Evolutionary conservation across 2,888 invertebrate species (phyloP).

Genomic region (Candidula unifasciata): DNA sequence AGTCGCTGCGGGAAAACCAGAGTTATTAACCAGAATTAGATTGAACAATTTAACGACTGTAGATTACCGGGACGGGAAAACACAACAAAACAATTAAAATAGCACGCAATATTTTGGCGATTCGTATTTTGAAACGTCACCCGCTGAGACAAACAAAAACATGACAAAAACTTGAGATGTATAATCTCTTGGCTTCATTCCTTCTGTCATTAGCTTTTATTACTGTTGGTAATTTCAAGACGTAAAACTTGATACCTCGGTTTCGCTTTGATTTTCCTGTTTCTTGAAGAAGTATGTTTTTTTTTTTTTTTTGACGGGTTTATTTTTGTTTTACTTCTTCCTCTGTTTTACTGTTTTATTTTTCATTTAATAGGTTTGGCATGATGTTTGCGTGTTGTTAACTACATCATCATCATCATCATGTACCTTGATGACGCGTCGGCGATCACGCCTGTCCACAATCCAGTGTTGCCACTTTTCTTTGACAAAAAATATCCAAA

Average conservation of each 20-base stretch:
- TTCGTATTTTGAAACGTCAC: neutral
- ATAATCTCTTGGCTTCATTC: slow-evolving; percentile 1
- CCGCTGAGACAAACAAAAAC: neutral
- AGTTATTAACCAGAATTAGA: neutral
- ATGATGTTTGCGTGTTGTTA: too few relatives aligned
- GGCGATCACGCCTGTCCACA: too few relatives aligned
- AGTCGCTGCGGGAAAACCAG: neutral
- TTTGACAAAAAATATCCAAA: too few relatives aligned
- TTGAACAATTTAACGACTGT: neutral
- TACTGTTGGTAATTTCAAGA: neutral
- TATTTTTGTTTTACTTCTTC: neutral
- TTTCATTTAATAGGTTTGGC: too few relatives aligned
- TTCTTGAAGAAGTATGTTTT: neutral
- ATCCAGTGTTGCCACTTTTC: too few relatives aligned
- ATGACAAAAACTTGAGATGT: neutral
- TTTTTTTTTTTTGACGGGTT: neutral
- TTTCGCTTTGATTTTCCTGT: neutral
- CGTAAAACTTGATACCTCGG: slow-evolving; percentile 13
- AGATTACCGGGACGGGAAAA: neutral
- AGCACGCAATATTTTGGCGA: neutral
- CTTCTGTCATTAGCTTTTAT: neutral
- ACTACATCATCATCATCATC: too few relatives aligned
- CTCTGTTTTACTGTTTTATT: too few relatives aligned
- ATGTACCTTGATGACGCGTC: too few relatives aligned
- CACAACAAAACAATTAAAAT: neutral